Conservation (phyloP, 2,797 vertebrate species). For the Fratercula arctica region DNA sequence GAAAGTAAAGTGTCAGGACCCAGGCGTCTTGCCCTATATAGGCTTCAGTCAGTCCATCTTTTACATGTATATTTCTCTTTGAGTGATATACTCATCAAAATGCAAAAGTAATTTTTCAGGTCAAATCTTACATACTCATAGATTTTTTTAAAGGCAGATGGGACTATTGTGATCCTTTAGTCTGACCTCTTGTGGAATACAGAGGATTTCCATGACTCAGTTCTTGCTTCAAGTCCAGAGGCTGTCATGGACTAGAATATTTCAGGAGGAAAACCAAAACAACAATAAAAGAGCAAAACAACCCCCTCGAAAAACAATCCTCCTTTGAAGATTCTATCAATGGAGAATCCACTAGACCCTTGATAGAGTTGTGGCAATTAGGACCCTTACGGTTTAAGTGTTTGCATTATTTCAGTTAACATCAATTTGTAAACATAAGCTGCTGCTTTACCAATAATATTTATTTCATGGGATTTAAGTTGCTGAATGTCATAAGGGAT, state of each 20-base stretch:
- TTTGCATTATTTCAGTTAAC: neutral
- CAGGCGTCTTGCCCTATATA: neutral
- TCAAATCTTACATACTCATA: neutral
- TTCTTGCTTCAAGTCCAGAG: neutral
- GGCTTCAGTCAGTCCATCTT: neutral
- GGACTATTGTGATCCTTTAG: neutral
- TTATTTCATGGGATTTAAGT: neutral
- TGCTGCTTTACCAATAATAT: neutral
- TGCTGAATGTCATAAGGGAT: neutral
- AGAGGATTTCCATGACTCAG: neutral
- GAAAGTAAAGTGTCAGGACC: neutral
- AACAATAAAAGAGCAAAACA: neutral
- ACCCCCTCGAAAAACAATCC: neutral
- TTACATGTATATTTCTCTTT: neutral
- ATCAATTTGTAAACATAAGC: neutral
- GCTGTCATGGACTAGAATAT: neutral
- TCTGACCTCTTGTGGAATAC: neutral
- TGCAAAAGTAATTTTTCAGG: neutral
- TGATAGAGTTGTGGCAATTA: neutral
- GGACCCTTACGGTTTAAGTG: neutral
- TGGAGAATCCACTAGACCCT: neutral
- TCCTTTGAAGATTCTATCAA: neutral
- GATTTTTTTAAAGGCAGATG: neutral
- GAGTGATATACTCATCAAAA: neutral
- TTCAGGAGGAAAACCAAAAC: neutral